Percentiles rank a stretch among this genome's conserved stretches.
Conservation (phyloP, 2,888 invertebrate species). For the Amphipoea oculea region DNA sequence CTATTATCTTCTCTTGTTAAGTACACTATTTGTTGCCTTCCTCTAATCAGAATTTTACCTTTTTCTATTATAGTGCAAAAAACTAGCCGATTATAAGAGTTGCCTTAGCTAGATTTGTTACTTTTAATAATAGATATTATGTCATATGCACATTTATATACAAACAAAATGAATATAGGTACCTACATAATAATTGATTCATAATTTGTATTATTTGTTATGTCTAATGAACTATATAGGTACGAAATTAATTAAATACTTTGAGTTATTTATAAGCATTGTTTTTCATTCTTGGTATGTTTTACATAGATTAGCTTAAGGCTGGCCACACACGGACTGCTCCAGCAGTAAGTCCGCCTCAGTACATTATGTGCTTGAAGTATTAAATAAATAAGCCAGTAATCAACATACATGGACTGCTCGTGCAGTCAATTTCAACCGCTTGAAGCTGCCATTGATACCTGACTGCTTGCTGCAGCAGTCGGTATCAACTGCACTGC, state of each 20-base stretch:
- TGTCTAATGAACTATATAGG: not conserved
- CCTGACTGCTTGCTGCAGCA: too few species aligned
- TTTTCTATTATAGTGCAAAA: not conserved
- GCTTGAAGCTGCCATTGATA: too few species aligned
- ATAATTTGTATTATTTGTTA: conserved; percentile 20
- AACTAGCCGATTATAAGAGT: conserved; percentile 21
- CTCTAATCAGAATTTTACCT: not conserved
- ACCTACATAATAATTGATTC: conserved; percentile 9
- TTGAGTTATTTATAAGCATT: conserved; percentile 3
- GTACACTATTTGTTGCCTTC: not conserved
- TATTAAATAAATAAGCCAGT: too few species aligned
- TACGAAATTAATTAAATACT: conserved; percentile 22
- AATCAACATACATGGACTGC: too few species aligned
- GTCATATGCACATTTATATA: not conserved
- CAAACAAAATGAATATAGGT: conserved; percentile 11
- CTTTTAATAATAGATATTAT: not conserved
- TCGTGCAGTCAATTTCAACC: too few species aligned
- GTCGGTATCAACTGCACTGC: too few species aligned
- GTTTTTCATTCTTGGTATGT: not conserved
- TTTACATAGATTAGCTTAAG: not conserved
- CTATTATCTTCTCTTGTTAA: not conserved
- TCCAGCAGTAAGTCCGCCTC: too few species aligned
- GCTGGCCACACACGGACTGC: too few species aligned
- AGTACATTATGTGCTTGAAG: too few species aligned
- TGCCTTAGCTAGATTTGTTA: conserved; percentile 41